Evolutionary conservation across 2,797 vertebrate species (phyloP), one percentile per base, ranked within the genome.

Genomic region (Trichosurus vulpecula): DNA sequence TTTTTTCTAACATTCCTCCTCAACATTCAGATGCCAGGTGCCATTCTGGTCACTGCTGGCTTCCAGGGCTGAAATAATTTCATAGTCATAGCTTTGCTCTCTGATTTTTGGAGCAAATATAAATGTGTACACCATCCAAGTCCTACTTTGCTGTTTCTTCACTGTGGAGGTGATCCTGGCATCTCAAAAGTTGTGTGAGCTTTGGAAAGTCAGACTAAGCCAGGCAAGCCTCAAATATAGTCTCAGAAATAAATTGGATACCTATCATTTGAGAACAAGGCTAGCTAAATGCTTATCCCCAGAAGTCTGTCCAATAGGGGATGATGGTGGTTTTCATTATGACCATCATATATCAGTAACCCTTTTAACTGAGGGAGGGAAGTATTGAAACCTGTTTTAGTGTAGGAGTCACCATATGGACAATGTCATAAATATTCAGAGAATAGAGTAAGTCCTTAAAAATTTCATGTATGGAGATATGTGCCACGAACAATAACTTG

Each of bases 11-110:
- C 51, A 90, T 93, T 93, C 92, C 55, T 94, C 14, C 16, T 81
- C 94, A 47, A 27, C 91, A 57, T 61, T 95, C 87, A 41, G 35
- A 90, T 96, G 51, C 12, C 4, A 30, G 22, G 53, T 94, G 35
- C 87, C 35, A 66, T 90, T 96, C 54, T 54, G 8, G 35, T 19
- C 74, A 93, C 95, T 90, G 54, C 10, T 41, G 2, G 31, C 52
- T 92, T 90, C 91, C 74, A 87, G 41, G 52, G 35, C 6, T 93
- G 52, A 96, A 92, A 90, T 95, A 41, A 91, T 91, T 90, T 81
- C 94, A 57, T 89, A 90, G 54, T 93, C 56, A 81, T 29, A 52
- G 25, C 51, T 61, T 91, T 92, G 52, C 35, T 87, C 1, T 87
- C n/a, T 53, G 29, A 92, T 91, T 94, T 95, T 41, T 81, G 61